Evolutionary conservation across 53 echinoderm and acorn worm genomes (phyloP).

Genomic region (Henricia sp.): DNA sequence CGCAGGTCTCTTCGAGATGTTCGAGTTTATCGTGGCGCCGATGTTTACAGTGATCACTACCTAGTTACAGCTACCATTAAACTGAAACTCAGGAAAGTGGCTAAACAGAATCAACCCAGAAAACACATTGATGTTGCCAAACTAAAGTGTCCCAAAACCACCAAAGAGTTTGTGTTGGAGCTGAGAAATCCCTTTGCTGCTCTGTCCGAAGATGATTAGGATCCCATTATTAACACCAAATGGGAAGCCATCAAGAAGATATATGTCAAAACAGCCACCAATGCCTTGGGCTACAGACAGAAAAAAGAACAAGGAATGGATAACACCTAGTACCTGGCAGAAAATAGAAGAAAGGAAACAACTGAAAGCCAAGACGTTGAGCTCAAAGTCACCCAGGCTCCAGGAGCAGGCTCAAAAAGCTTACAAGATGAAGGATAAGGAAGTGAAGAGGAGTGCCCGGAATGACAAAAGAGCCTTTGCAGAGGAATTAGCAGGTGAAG

Average conservation of each 20-base stretch:
- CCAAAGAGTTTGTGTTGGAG: too few relatives aligned
- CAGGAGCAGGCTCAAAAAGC: slow-evolving; percentile 11
- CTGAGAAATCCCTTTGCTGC: too few relatives aligned
- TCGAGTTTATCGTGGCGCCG: slow-evolving; percentile 13
- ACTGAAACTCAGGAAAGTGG: neutral
- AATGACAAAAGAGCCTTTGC: slow-evolving; percentile 24
- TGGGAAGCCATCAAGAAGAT: too few relatives aligned
- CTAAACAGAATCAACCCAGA: too few relatives aligned
- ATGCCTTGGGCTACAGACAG: slow-evolving; percentile 3
- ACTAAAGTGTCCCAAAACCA: too few relatives aligned
- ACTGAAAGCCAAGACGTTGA: slow-evolving; percentile 5
- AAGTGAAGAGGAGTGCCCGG: slow-evolving; percentile 28
- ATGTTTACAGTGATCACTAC: slow-evolving; percentile 1
- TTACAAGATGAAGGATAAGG: slow-evolving; percentile 25
- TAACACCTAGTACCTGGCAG: neutral
- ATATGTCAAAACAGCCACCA: too few relatives aligned
- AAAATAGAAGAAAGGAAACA: slow-evolving; percentile 26
- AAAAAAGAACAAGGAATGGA: slow-evolving; percentile 6
- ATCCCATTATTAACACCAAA: too few relatives aligned
- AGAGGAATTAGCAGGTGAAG: slow-evolving; percentile 21
- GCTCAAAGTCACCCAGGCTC: slow-evolving; percentile 42
- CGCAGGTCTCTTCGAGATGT: neutral
- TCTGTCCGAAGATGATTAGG: too few relatives aligned
- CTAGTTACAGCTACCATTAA: neutral
- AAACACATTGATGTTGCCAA: too few relatives aligned